Evolutionary conservation across 2,888 invertebrate species (phyloP).

Genomic region (Eupithecia pulchellata): DNA sequence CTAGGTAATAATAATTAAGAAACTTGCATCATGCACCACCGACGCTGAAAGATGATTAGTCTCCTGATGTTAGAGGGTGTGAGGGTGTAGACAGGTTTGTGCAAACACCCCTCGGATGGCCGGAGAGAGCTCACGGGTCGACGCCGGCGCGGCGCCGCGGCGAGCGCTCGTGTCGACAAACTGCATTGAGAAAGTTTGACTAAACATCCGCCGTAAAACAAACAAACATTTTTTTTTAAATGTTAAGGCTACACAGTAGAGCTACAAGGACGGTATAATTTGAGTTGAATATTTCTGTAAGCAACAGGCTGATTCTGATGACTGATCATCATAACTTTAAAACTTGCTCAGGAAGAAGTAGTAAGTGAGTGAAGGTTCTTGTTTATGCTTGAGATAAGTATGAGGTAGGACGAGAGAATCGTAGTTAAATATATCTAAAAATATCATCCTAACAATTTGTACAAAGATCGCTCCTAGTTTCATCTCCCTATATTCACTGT

Average conservation of each 20-base stretch:
- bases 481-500: too few species aligned
- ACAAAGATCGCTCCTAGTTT: background rate
- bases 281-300: background rate
- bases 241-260: too few species aligned
- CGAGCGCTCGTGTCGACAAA: background rate
- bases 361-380: background rate
- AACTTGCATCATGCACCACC: background rate
- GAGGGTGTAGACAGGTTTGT: background rate
- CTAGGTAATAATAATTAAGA: conserved; percentile 5
- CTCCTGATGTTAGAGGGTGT: background rate
- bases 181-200: background rate
- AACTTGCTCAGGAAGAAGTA: background rate
- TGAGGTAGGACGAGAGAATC: background rate
- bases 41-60: background rate
- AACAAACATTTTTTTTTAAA: background rate
- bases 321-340: background rate
- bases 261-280: background rate
- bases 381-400: background rate
- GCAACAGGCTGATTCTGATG: background rate
- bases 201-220: background rate
- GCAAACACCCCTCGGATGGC: background rate
- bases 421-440: too few species aligned
- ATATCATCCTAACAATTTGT: too few species aligned
- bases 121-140: too few species aligned
- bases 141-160: background rate